phyloP scores from a whole-genome alignment of 2,888 invertebrate species.

The Rugalucina vietnamica region DNA sequence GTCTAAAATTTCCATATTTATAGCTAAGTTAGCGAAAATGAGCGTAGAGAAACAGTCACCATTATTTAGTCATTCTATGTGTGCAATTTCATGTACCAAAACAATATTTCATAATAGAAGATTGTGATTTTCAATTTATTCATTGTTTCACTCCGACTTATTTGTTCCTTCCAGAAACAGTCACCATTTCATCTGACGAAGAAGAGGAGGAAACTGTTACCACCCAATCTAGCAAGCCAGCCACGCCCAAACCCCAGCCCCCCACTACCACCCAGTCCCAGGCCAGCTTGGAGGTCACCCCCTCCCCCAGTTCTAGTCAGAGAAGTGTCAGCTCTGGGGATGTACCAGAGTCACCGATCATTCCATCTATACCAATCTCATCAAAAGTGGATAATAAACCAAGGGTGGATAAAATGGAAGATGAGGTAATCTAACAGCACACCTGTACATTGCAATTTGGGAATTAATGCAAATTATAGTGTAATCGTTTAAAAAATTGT shows the following conservation, averaged over 20 bases:
- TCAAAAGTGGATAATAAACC: conserved; percentile 9
- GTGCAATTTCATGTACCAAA: too few species aligned
- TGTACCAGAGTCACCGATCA: conserved; percentile 55
- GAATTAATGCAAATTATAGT: too few species aligned
- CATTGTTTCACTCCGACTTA: too few species aligned
- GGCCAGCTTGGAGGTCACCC: neutral
- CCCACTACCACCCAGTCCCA: neutral
- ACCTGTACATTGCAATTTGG: too few species aligned
- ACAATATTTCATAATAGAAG: too few species aligned
- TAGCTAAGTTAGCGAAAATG: too few species aligned
- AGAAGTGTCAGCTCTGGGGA: conserved; percentile 25
- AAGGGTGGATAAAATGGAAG: conserved; percentile 73
- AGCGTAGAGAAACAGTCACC: too few species aligned
- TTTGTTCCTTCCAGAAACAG: conserved; percentile 77
- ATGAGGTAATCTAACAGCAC: too few species aligned
- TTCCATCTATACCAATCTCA: conserved; percentile 55
- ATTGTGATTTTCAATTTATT: too few species aligned
- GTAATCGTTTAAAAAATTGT: too few species aligned
- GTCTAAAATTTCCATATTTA: too few species aligned
- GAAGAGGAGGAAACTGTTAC: conserved; percentile 65
- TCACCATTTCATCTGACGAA: conserved; percentile 82
- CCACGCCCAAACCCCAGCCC: conserved; percentile 23
- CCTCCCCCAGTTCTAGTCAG: conserved; percentile 39
- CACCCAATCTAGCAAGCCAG: neutral
- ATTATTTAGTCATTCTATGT: too few species aligned